phyloP scores from a whole-genome alignment of 2,797 vertebrate genomes.

The Sylvia borin region DNA sequence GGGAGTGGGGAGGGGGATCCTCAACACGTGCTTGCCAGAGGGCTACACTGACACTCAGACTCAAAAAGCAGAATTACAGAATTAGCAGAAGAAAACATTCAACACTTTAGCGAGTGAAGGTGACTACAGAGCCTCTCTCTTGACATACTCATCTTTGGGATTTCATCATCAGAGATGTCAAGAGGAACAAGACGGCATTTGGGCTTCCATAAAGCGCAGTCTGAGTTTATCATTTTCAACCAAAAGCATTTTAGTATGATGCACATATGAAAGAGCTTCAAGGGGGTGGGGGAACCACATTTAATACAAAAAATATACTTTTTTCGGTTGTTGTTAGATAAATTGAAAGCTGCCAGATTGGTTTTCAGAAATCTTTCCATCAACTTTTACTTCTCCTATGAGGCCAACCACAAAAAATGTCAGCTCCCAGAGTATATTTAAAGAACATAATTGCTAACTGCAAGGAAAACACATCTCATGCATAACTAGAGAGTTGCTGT shows the following conservation, averaged over 20 bases:
- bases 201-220: not conserved
- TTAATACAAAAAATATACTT: not conserved
- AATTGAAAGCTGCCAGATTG: constrained; percentile 43
- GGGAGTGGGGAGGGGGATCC: not conserved
- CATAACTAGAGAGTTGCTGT: not conserved
- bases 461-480: not conserved
- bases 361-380: constrained; percentile 49
- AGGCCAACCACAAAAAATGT: constrained; percentile 28
- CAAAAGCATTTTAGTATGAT: not conserved
- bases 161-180: not conserved
- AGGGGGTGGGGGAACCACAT: not conserved
- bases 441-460: constrained; percentile 47
- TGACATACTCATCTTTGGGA: not conserved
- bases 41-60: not conserved
- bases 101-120: not conserved
- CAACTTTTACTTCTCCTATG: constrained; percentile 44
- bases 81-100: not conserved
- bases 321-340: not conserved
- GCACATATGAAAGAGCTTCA: not conserved
- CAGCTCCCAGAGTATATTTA: constrained; percentile 39
- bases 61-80: not conserved
- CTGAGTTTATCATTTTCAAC: not conserved
- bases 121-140: not conserved
- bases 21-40: constrained; percentile 40
- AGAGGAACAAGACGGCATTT: not conserved